Evolutionary conservation across 2,888 invertebrate species (phyloP).

Genomic region (Cephus sareptanus): DNA sequence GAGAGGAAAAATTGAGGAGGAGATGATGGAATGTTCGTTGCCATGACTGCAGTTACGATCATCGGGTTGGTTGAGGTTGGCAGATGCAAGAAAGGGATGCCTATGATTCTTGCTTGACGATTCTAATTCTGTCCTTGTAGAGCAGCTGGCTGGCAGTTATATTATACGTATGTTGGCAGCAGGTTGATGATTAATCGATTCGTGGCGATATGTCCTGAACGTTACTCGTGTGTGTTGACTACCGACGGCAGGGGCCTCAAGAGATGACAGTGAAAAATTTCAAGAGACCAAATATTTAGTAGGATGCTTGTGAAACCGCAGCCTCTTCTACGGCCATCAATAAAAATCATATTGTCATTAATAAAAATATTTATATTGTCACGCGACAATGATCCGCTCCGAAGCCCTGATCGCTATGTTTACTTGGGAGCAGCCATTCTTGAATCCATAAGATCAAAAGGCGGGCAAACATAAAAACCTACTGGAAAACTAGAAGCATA

Average conservation of each 20-base stretch:
- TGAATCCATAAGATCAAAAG: neutral
- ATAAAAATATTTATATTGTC: slow-evolving; percentile 46
- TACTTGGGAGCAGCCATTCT: neutral
- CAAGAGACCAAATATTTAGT: slow-evolving; percentile 34
- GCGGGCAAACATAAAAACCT: neutral
- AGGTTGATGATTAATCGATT: slow-evolving; percentile 7
- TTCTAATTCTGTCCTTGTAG: neutral
- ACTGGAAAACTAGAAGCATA: slow-evolving; percentile 7
- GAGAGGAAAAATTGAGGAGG: neutral
- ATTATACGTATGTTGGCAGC: neutral
- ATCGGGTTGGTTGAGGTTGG: neutral
- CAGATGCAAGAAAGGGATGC: neutral
- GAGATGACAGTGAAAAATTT: slow-evolving; percentile 28
- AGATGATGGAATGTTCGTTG: neutral
- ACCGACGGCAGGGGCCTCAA: slow-evolving; percentile 12
- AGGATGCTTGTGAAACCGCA: slow-evolving; percentile 10
- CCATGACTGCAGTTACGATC: neutral
- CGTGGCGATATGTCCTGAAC: slow-evolving; percentile 1
- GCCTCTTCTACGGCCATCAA: slow-evolving; percentile 43
- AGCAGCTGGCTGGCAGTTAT: neutral
- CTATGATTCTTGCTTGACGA: neutral
- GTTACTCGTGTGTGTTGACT: neutral
- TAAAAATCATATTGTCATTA: slow-evolving; percentile 57
- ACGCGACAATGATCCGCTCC: neutral
- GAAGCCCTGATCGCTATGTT: neutral